Conservation (phyloP, 1,140 invertebrate species). For the Macrostomum lignano region DNA sequence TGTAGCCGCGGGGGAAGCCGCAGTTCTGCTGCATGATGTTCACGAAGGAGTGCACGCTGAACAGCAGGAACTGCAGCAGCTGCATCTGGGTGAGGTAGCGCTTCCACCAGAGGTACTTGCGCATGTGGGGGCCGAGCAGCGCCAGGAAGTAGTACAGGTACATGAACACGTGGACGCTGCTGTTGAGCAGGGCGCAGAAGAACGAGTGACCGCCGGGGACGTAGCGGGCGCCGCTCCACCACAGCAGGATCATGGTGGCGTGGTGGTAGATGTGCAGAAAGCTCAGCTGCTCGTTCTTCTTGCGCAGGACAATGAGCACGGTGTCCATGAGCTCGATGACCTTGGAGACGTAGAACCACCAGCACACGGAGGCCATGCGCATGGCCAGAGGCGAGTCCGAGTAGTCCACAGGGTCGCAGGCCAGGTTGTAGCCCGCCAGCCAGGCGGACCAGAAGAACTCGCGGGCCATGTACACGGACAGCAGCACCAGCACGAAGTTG, state of each 20-base stretch:
- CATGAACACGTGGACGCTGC: constrained; percentile 26
- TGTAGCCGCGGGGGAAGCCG: constrained; percentile 15
- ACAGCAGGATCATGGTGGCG: constrained; percentile 33
- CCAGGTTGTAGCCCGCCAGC: constrained; percentile 12
- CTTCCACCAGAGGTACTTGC: constrained; percentile 29
- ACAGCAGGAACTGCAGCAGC: constrained; percentile 20
- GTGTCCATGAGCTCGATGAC: constrained; percentile 80
- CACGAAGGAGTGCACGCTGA: constrained; percentile 15
- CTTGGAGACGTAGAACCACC: constrained; percentile 90
- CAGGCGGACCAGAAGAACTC: too few species aligned
- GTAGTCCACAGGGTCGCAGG: constrained; percentile 16
- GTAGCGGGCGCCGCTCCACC: constrained; percentile 88
- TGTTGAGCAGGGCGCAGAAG: constrained; percentile 26
- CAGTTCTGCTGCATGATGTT: constrained; percentile 10
- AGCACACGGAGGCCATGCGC: constrained; percentile 51
- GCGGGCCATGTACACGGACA: constrained; percentile 49
- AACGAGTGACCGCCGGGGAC: constrained; percentile 48
- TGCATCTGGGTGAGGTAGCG: constrained; percentile 24
- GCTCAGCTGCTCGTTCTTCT: constrained; percentile 50
- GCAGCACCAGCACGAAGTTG: constrained; percentile 53
- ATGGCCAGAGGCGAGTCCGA: constrained; percentile 11
- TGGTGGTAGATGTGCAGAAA: constrained; percentile 67
- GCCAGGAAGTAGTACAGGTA: constrained; percentile 25
- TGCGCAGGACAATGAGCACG: constrained; percentile 54
- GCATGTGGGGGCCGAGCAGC: constrained; percentile 20